Conservation (phyloP, 2,888 invertebrate species). For the Drosophila anomalata region DNA sequence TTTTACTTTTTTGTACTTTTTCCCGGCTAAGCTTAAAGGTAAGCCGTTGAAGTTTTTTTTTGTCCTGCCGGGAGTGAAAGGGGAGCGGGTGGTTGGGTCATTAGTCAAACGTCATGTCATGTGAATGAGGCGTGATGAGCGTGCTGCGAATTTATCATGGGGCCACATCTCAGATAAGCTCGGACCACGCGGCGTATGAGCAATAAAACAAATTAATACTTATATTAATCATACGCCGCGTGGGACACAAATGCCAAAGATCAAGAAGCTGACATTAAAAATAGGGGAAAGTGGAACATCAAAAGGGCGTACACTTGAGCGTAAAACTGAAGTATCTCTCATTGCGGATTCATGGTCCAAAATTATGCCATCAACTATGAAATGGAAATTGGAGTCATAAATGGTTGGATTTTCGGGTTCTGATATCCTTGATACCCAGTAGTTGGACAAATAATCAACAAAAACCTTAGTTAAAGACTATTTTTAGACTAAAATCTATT, state of each 20-base stretch:
- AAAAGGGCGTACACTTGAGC: conserved; percentile 22
- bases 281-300: conserved; percentile 22
- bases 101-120: conserved; percentile 52
- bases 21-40: conserved; percentile 24
- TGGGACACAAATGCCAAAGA: conserved; percentile 39
- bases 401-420: conserved; percentile 7
- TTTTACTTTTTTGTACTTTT: background rate
- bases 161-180: conserved; percentile 25
- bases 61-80: background rate
- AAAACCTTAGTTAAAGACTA: no score
- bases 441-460: no score
- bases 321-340: conserved; percentile 21
- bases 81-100: conserved; percentile 31
- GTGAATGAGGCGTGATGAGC: conserved; percentile 38
- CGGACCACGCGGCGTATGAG: conserved; percentile 45
- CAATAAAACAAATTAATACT: conserved; percentile 59
- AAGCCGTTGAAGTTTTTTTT: conserved; percentile 31
- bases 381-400: conserved; percentile 37
- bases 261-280: conserved; percentile 28
- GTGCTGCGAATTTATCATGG: conserved; percentile 54
- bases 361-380: conserved; percentile 22
- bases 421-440: background rate
- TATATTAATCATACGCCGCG: conserved; percentile 62
- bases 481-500: no score
- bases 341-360: conserved; percentile 13